phyloP scores from a whole-genome alignment of 2,797 vertebrate species.

The Smutsia gigantea region DNA sequence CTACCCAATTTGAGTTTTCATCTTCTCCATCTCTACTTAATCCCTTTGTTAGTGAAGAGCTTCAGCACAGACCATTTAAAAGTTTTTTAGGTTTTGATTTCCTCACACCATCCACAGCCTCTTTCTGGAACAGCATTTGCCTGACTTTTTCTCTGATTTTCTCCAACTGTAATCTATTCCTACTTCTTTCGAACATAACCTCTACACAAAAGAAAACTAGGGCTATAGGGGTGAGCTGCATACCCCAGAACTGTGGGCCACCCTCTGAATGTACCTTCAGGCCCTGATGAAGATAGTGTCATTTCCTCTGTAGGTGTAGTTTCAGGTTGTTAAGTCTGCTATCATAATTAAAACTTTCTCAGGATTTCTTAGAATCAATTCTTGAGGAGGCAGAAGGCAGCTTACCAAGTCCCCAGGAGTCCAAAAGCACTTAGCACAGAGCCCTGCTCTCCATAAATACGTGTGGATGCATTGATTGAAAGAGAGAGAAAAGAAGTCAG shows the following conservation, averaged over 20 bases:
- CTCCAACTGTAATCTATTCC: background rate
- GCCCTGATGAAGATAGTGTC: background rate
- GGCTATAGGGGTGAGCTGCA: background rate
- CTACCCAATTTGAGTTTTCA: slow-evolving; percentile 50
- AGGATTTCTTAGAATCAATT: background rate
- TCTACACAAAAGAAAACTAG: slow-evolving; percentile 17
- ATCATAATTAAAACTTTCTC: background rate
- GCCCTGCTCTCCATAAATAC: background rate
- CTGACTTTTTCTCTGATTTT: slow-evolving; percentile 37
- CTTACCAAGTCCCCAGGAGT: background rate
- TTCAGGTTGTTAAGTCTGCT: background rate
- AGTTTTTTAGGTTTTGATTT: slow-evolving; percentile 24
- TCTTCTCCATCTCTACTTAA: slow-evolving; percentile 55
- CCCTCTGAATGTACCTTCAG: background rate
- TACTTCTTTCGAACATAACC: background rate
- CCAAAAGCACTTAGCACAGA: too few relatives aligned
- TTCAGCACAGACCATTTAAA: slow-evolving; percentile 21
- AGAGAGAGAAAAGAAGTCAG: background rate
- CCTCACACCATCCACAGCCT: background rate
- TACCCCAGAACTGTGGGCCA: fast-evolving
- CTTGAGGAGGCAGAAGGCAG: background rate
- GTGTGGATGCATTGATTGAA: background rate
- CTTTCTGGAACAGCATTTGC: slow-evolving; percentile 7
- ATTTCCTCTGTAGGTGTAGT: background rate
- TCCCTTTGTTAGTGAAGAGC: slow-evolving; percentile 48